Base-by-base conservation (phyloP, 2,888 invertebrate species). In the Cephus spinipes region DNA sequence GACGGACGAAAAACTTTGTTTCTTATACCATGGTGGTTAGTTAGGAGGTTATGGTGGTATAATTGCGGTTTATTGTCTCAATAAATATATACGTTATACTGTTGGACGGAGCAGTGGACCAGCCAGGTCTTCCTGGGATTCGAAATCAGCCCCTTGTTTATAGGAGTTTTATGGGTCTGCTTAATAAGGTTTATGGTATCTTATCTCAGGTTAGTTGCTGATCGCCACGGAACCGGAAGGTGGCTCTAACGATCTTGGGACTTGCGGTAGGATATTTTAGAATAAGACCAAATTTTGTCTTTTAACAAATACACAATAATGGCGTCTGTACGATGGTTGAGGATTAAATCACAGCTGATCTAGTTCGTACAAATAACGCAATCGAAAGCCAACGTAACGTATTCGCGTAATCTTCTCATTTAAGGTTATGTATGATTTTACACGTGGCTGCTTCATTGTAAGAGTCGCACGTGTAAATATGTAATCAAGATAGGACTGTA, bases 1-100 rank as follows among this genome's bases (percentile, higher is more conserved):
- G 55, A 55, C 9, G 23, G 23, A 9, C 23, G 55, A 55, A 23
- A 55, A 55, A 55, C 55, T 40, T 40, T 23, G 55, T 55, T 55
- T 23, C 55, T 55, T 55, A 55, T 23, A 9, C 9, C 55, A 55
- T 23, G 79, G 82, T 82, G 87, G 89, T 87, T 90, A 89, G 89
- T 90, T 89, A 89, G 87, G 83, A 83, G 81, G 83, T 85, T 86
- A 87, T 84, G 84, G 83, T 83, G 82, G 84, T 86, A 87, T 90
- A 90, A 90, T 90, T 90, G 88, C 89, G 87, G 86, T 90, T 90
- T 90, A 90, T 89, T 89, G 90, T 90, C 88, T 83, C 88, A 87
- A 90, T 90, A 90, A 90, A 90, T 88, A 88, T 88, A 89, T 86
- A 88, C 83, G 87, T 88, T 85, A 87, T 84, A 83, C 80, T 79